Conservation (phyloP, 37 sponge, comb jelly and placozoan species). For the Oscarella lobularis region DNA sequence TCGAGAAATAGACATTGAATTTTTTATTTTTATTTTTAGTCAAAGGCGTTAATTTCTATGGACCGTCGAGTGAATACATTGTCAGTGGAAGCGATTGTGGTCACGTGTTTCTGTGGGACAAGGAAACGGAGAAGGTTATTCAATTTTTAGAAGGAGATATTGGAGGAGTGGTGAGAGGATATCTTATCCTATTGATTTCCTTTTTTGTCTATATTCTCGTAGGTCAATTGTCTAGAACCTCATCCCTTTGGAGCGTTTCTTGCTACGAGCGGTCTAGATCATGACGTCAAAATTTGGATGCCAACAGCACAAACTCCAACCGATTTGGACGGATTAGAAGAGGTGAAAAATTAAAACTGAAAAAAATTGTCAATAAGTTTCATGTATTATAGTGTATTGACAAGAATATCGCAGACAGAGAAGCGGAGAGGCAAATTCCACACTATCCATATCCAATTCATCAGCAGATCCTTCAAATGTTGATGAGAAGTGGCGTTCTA, state of each 20-base stretch:
- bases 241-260: slow-evolving; percentile 73
- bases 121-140: slow-evolving; percentile 53
- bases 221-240: slow-evolving; percentile 92
- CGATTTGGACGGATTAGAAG: slow-evolving; percentile 21
- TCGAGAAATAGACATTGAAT: too few species aligned
- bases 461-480: too few species aligned
- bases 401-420: too few species aligned
- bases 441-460: too few species aligned
- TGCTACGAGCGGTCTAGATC: slow-evolving; percentile 86
- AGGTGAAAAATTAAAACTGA: too few species aligned
- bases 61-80: slow-evolving; percentile 73
- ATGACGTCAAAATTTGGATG: slow-evolving; percentile 74
- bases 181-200: slow-evolving; percentile 5
- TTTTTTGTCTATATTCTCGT: background rate
- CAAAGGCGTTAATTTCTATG: slow-evolving; percentile 96
- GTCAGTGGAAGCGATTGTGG: slow-evolving; percentile 98
- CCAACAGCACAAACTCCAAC: slow-evolving; percentile 39
- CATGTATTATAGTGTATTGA: too few species aligned
- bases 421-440: too few species aligned
- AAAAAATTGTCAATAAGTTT: too few species aligned
- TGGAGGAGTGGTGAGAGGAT: slow-evolving; percentile 65
- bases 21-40: slow-evolving; percentile 29
- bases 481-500: too few species aligned
- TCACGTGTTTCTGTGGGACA: slow-evolving; percentile 93
- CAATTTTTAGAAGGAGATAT: slow-evolving; percentile 72